Percentiles rank a stretch among this genome's conserved stretches.
Evolutionary conservation across 2,888 invertebrate genomes (phyloP).

Genomic region (Spatulosminthurus flaviceps): DNA sequence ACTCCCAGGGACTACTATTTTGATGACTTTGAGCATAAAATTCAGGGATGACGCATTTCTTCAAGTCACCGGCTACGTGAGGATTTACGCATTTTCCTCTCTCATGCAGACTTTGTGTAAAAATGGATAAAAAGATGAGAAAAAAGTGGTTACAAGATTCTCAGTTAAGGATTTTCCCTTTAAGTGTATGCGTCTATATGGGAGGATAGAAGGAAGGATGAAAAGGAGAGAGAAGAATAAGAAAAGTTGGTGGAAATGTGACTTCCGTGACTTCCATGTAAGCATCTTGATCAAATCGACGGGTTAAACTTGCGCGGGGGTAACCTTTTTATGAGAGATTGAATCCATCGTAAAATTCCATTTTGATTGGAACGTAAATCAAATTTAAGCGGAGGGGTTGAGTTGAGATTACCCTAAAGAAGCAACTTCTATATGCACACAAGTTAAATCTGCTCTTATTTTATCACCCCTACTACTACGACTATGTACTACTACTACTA

Average conservation of each 20-base stretch:
- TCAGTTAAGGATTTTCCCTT: too few species aligned
- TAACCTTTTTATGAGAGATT: constrained; percentile 49
- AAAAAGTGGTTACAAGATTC: constrained; percentile 22
- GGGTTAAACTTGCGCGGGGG: constrained; percentile 39
- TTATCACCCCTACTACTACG: too few species aligned
- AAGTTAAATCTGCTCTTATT: too few species aligned
- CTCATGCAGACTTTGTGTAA: too few species aligned
- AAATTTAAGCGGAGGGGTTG: constrained; percentile 51
- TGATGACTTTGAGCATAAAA: background rate
- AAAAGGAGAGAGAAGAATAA: constrained; percentile 11
- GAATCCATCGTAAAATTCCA: constrained; percentile 53
- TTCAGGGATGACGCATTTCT: constrained; percentile 31
- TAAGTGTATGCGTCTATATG: too few species aligned
- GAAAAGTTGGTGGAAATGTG: constrained; percentile 38
- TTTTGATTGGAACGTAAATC: constrained; percentile 56
- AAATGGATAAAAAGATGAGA: too few species aligned
- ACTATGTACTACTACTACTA: too few species aligned
- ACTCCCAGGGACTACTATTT: too few species aligned
- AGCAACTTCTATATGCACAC: constrained; percentile 9
- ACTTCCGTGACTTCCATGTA: constrained; percentile 49
- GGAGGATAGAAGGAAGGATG: constrained; percentile 15
- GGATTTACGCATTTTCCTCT: constrained; percentile 19
- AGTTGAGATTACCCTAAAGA: constrained; percentile 38
- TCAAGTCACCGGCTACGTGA: background rate
- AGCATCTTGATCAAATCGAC: constrained; percentile 48